Evolutionary conservation across 2,113 vertebrate species (phyloP), one percentile per base, ranked within the genome.

Genomic region (Hiodon alosoides): DNA sequence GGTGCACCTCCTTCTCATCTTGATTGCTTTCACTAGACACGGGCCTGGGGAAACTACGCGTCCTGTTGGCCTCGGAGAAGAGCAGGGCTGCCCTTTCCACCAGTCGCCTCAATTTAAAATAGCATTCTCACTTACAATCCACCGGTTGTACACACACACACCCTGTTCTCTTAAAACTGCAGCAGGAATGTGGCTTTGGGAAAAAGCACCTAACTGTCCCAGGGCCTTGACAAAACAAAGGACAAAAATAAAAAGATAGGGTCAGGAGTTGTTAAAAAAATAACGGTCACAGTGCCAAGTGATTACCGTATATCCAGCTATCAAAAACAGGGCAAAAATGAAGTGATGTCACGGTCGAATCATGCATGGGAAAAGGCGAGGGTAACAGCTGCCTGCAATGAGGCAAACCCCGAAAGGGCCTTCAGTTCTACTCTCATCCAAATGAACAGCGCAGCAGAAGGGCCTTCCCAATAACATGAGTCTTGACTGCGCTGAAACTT

Each of bases 51-150:
- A 11, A 7, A 58, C 55, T 17, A 16, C 58, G 8, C 47, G 64
- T 62, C 51, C 67, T 66, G 66, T 61, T 69, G 60, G 57, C 31
- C 31, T 31, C 67, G 57, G 47, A 48, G 75, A 48, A 70, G 59
- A 78, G 75, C n/a, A 65, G 59, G 10, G 65, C 59, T 60, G 31
- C 31, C 53, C 59, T 77, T 73, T 73, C 66, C 57, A 59, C 17
- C 53, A 66, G 74, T n/a, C n/a, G n/a, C 57, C 70, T 59, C 61
- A 71, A 77, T 73, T 70, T 47, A 66, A 69, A 31, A 69, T 61
- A 51, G 79, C 64, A 76, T 71, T 48, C 16, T 54, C 48, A 59
- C 51, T 70, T 71, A 46, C 14, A 69, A 73, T 67, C 47, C 67
- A 13, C 16, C 3, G 54, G 64, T 11, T 62, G 9, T 55, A 17